phyloP scores from a whole-genome alignment of 1,140 invertebrate species.

The Plectus sambesii region DNA sequence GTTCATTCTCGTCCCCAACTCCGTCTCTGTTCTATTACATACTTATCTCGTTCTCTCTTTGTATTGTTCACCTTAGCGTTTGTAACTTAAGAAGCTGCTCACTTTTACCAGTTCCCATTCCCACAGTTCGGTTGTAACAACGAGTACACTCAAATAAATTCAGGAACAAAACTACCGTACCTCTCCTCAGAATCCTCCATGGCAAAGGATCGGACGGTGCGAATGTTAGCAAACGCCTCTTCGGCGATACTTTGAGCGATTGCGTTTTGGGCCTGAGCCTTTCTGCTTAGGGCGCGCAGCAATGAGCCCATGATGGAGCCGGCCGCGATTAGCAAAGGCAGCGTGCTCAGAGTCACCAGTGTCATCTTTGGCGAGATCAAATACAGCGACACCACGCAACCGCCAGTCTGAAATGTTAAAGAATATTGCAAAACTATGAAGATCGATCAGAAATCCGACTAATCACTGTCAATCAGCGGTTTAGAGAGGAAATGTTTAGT shows the following conservation, averaged over 20 bases:
- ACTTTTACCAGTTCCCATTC: too few relatives aligned
- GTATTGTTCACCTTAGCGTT: too few relatives aligned
- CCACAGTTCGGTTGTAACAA: too few relatives aligned
- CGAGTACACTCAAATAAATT: neutral
- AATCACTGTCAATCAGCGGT: too few relatives aligned
- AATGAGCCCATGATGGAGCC: conserved; percentile 64
- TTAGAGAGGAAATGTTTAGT: too few relatives aligned
- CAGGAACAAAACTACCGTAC: conserved; percentile 36
- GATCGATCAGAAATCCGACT: too few relatives aligned
- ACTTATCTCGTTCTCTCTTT: too few relatives aligned
- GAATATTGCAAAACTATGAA: too few relatives aligned
- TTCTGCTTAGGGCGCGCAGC: conserved; percentile 60
- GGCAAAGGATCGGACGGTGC: conserved; percentile 78
- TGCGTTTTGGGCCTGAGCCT: conserved; percentile 68
- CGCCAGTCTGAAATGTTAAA: conserved; percentile 54
- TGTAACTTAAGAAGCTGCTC: too few relatives aligned
- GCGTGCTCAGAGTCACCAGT: conserved; percentile 61
- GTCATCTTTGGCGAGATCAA: conserved; percentile 79
- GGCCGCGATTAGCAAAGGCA: conserved; percentile 67
- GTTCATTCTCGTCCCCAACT: too few relatives aligned
- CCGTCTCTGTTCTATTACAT: too few relatives aligned
- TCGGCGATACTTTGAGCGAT: conserved; percentile 73
- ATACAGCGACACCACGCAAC: conserved; percentile 64
- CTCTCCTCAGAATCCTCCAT: conserved; percentile 71
- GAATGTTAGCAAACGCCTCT: conserved; percentile 79